These are phyloP conservation scores for Eurystomus glaucurus DNA, from an alignment of 2,797 vertebrate genomes.

Conservation along the genomic window DNA sequence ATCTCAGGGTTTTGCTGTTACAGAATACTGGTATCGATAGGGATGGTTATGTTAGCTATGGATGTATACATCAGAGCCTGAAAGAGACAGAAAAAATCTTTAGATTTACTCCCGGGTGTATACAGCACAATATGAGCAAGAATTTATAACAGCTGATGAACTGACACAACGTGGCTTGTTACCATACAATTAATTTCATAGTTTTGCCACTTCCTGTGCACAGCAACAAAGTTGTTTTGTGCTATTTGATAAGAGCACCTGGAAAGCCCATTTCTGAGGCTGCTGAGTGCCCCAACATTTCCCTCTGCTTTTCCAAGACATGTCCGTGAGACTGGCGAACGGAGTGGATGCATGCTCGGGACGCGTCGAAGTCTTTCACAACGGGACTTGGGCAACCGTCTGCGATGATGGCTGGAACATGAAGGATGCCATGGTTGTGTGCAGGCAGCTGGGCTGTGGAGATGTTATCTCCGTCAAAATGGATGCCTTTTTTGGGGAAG, in stretches of 20 bases:
- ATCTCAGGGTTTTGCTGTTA: background rate
- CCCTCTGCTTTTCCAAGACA: background rate
- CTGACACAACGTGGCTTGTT: background rate
- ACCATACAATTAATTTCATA: background rate
- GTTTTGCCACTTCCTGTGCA: background rate
- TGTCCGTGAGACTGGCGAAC: background rate
- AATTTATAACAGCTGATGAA: background rate
- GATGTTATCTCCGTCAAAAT: background rate
- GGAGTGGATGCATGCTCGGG: background rate
- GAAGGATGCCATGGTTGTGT: background rate
- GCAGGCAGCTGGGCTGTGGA: constrained; percentile 21
- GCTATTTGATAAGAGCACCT: background rate
- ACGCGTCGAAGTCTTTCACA: constrained; percentile 1
- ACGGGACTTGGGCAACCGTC: background rate
- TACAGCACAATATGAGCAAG: background rate
- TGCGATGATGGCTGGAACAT: constrained; percentile 19
- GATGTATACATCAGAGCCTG: background rate
- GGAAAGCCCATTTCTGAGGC: background rate
- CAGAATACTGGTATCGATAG: background rate
- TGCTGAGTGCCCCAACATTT: rapidly evolving
- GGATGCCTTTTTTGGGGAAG: background rate
- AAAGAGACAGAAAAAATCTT: background rate
- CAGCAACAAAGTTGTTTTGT: background rate
- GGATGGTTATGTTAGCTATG: background rate
- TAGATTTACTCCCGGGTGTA: background rate